A percentile compares a stretch with the other conserved stretches of the same genome.
phyloP scores from a whole-genome alignment of 2,113 vertebrate species.

The Brachionichthys hirsutus region DNA sequence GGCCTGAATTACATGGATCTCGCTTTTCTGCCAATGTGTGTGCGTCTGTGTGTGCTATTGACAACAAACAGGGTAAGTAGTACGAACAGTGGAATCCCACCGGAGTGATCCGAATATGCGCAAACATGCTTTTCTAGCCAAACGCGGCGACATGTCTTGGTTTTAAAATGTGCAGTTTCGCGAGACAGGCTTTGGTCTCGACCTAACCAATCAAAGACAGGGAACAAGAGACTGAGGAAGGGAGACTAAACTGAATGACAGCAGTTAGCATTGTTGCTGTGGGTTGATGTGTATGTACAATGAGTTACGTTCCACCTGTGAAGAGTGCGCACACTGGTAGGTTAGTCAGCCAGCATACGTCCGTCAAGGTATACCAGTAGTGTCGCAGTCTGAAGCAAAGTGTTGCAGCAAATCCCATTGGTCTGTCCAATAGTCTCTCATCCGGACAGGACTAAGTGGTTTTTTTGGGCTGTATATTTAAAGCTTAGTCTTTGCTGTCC shows the following conservation, averaged over 20 bases:
- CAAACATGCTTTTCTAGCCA: slow-evolving; percentile 50
- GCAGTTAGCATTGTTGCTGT: slow-evolving; percentile 38
- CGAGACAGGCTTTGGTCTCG: slow-evolving; percentile 24
- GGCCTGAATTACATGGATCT: slow-evolving; percentile 23
- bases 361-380: slow-evolving; percentile 8
- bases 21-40: slow-evolving; percentile 16
- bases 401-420: slow-evolving; percentile 46
- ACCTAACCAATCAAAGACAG: slow-evolving; percentile 45
- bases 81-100: slow-evolving; percentile 37
- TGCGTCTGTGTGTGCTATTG: slow-evolving; percentile 7
- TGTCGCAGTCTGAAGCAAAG: slow-evolving; percentile 19
- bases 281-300: slow-evolving; percentile 65
- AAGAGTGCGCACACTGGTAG: slow-evolving; percentile 29
- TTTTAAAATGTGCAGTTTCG: slow-evolving; percentile 54
- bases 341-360: slow-evolving; percentile 19
- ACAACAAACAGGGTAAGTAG: slow-evolving; percentile 40
- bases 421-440: slow-evolving; percentile 23
- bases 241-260: slow-evolving; percentile 51
- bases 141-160: slow-evolving; percentile 35
- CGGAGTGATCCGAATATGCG: slow-evolving; percentile 32
- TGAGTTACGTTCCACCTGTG: slow-evolving; percentile 25
- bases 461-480: slow-evolving; percentile 41
- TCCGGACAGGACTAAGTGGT: slow-evolving; percentile 15
- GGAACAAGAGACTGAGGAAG: slow-evolving; percentile 51
- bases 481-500: slow-evolving; percentile 63